Conservation (phyloP, 1,140 invertebrate genomes). For the Rhopalosiphum padi region DNA sequence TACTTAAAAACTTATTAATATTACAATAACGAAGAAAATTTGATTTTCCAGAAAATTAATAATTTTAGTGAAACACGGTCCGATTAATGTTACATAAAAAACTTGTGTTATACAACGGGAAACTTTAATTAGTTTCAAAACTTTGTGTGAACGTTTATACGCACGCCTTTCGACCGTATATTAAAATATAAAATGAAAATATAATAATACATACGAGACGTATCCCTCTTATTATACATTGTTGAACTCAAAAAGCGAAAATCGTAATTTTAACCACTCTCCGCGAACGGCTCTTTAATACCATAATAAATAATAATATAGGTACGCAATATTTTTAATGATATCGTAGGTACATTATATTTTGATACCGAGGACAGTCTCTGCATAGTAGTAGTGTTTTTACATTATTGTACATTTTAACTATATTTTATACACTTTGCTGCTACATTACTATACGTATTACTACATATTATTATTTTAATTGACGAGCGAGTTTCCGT, state of each 20-base stretch:
- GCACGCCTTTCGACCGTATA: not conserved
- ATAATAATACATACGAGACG: not conserved
- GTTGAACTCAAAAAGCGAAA: not conserved
- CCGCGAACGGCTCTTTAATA: not conserved
- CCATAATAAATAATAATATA: not conserved
- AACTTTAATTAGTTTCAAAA: conserved; percentile 38
- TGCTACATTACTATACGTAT: not conserved
- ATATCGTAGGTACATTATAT: not conserved
- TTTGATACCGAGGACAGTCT: not conserved
- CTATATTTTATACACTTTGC: not conserved
- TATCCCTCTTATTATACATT: not conserved
- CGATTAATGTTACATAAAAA: conserved; percentile 22
- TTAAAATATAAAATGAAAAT: conserved; percentile 1
- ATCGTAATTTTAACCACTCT: not conserved
- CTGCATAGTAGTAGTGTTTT: not conserved
- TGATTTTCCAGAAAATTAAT: conserved; percentile 18
- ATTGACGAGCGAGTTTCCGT: not conserved
- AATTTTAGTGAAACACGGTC: not conserved
- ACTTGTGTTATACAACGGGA: conserved; percentile 16
- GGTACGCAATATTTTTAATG: not conserved
- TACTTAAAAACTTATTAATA: not conserved
- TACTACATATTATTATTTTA: not conserved
- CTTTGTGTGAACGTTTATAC: conserved; percentile 1
- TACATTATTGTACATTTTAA: not conserved
- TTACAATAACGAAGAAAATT: conserved; percentile 4